These are phyloP conservation scores for Medauroidea extradentata DNA, from an alignment of 1,140 invertebrate genomes.

Conservation along the genomic window DNA sequence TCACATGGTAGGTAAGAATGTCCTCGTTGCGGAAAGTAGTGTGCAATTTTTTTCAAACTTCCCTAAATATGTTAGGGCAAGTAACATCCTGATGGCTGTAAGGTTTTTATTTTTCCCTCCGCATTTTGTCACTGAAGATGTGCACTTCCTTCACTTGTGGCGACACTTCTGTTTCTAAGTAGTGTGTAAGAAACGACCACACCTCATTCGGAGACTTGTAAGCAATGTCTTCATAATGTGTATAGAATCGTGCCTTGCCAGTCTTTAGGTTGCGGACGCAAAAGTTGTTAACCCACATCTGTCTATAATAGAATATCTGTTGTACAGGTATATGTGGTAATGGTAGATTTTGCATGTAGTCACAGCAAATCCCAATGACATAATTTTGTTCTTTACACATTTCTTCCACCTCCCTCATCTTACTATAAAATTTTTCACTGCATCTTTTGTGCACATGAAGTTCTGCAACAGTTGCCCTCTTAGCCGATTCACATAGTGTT, in stretches of 20 bases:
- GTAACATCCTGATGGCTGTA: constrained; percentile 11
- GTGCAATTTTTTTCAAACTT: constrained; percentile 22
- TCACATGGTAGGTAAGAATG: constrained; percentile 31
- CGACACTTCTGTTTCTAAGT: constrained; percentile 20
- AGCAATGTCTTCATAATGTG: constrained; percentile 28
- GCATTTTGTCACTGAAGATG: constrained; percentile 16
- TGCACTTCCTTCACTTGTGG: constrained; percentile 27
- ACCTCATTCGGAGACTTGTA: constrained; percentile 30
- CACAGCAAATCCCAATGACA: constrained; percentile 27
- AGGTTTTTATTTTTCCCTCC: constrained; percentile 22
- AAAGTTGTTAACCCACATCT: constrained; percentile 33
- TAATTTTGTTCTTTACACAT: constrained; percentile 19
- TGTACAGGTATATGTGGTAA: constrained; percentile 26
- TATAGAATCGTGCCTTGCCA: constrained; percentile 22
- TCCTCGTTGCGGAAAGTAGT: constrained; percentile 27
- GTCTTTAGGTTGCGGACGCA: constrained; percentile 30
- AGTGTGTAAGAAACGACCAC: constrained; percentile 27
- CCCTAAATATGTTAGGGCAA: constrained; percentile 1
- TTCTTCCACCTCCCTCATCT: constrained; percentile 23
- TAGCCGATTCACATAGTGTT: constrained; percentile 23
- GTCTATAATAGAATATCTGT: constrained; percentile 29
- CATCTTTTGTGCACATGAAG: constrained; percentile 24
- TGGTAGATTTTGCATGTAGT: constrained; percentile 37
- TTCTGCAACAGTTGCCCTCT: constrained; percentile 30
- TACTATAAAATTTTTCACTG: constrained; percentile 29